Conservation (phyloP, 1,140 invertebrate species). For the Drosophila mauritiana region DNA sequence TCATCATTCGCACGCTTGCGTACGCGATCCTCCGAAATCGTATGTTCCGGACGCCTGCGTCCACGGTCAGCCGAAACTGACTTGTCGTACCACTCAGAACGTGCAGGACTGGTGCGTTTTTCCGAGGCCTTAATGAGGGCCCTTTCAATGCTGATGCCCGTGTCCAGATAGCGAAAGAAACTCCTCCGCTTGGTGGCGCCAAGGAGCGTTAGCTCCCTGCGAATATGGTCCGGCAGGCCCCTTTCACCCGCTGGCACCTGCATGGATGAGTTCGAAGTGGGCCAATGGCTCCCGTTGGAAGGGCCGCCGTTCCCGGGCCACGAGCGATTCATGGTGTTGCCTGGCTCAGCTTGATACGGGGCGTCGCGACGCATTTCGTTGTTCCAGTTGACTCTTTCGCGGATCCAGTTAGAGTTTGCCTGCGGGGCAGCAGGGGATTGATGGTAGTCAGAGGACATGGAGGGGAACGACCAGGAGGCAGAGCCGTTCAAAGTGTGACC, state of each 20-base stretch:
- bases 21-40: neutral
- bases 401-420: neutral
- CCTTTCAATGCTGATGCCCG: constrained; percentile 1
- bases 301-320: neutral
- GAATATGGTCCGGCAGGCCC: neutral
- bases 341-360: neutral
- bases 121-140: neutral
- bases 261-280: neutral
- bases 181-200: neutral
- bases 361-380: neutral
- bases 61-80: neutral
- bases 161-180: constrained; percentile 1
- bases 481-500: neutral
- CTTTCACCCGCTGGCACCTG: too few relatives aligned
- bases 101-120: too few relatives aligned
- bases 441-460: neutral
- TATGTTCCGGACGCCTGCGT: too few relatives aligned
- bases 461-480: neutral
- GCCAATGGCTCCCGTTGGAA: neutral
- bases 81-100: constrained; percentile 6
- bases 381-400: neutral
- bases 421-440: constrained; percentile 2
- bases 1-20: constrained; percentile 7
- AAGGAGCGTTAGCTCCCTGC: neutral
- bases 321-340: neutral